A percentile compares a stretch with the other conserved stretches of the same genome.
phyloP scores from a whole-genome alignment of 2,113 vertebrate species.

The Vulpes vulpes region DNA sequence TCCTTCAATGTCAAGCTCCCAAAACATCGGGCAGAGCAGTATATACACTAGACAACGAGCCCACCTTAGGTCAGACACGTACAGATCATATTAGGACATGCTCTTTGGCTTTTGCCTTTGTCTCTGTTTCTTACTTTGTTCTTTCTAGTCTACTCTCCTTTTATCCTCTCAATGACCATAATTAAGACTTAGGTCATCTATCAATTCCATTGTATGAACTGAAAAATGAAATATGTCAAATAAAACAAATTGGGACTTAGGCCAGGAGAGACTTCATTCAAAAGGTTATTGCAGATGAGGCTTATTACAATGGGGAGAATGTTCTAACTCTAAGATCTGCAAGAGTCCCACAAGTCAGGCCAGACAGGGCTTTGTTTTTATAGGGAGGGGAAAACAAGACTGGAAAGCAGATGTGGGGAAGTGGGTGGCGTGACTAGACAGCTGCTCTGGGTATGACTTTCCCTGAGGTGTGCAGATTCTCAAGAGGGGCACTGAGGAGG shows the following conservation, averaged over 20 bases:
- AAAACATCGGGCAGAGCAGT: fast-evolving
- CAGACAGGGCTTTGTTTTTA: background rate
- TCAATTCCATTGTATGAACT: conserved; percentile 19
- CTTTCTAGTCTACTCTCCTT: background rate
- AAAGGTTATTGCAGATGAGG: background rate
- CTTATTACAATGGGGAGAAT: background rate
- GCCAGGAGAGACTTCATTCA: background rate
- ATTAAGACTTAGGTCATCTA: background rate
- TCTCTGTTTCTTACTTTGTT: background rate
- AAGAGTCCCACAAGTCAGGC: background rate
- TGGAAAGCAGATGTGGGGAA: background rate
- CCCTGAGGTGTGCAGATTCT: background rate
- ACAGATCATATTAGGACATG: background rate
- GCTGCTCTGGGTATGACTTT: background rate
- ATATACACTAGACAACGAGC: no score
- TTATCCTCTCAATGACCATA: background rate
- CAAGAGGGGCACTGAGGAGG: background rate
- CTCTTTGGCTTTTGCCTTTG: background rate
- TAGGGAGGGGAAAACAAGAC: background rate
- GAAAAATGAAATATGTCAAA: conserved; percentile 2
- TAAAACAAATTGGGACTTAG: background rate
- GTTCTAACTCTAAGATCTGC: background rate
- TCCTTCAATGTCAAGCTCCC: background rate
- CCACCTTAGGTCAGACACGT: no score
- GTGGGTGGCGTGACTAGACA: fast-evolving